A percentile compares a stretch with the other conserved stretches of the same genome.
Conservation (phyloP, 2,888 invertebrate genomes). For the Drosophila differens region DNA sequence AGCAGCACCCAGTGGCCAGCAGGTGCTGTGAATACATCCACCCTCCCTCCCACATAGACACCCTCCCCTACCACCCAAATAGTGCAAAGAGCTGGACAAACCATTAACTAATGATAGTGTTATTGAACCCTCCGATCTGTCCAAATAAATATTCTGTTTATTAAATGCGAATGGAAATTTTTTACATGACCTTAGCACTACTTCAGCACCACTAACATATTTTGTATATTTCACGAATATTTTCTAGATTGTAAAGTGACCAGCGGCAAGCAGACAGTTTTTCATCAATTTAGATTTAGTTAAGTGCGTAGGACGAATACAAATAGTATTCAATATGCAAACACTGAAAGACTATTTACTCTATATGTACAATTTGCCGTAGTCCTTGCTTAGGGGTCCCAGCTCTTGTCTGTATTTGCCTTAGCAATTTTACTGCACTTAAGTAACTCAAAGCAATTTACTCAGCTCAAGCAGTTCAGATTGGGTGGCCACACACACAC, state of each 20-base stretch:
- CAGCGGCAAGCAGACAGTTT: neutral
- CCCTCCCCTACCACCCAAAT: too few relatives aligned
- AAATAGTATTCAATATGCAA: slow-evolving; percentile 3
- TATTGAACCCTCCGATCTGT: neutral
- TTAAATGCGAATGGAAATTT: neutral
- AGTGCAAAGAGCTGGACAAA: neutral
- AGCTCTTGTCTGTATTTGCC: slow-evolving; percentile 53
- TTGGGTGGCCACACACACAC: slow-evolving; percentile 2
- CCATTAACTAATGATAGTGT: slow-evolving; percentile 47
- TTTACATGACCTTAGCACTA: slow-evolving; percentile 23
- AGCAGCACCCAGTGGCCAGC: slow-evolving; percentile 29
- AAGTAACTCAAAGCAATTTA: slow-evolving; percentile 64
- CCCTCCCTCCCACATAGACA: neutral
- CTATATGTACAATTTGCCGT: slow-evolving; percentile 9
- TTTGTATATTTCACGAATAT: neutral
- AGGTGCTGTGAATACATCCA: slow-evolving; percentile 9
- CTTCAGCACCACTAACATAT: neutral
- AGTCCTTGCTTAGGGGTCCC: slow-evolving; percentile 9
- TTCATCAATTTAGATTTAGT: neutral
- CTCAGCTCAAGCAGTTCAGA: slow-evolving; percentile 8
- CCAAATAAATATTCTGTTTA: neutral
- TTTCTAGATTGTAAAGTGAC: neutral
- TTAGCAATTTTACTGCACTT: slow-evolving; percentile 50
- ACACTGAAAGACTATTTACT: slow-evolving; percentile 13
- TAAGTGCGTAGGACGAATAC: neutral